Evolutionary conservation across 2,888 invertebrate species (phyloP), one percentile per base, ranked within the genome.

Genomic region (Pseudococcus jackbeardsleyi): DNA sequence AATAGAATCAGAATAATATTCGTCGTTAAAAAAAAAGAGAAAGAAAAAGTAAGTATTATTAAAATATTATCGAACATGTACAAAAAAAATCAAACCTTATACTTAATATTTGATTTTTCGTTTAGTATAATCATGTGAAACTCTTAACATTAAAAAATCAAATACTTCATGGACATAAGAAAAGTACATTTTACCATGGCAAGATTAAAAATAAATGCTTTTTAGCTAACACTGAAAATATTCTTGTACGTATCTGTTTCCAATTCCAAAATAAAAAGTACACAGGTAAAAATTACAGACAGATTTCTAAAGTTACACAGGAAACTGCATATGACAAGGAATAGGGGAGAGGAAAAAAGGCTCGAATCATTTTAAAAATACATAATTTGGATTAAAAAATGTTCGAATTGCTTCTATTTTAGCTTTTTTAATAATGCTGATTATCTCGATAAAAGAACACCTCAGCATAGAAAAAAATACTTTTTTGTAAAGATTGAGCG

Each of bases 161-260:
- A 82, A 72, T 72, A 72, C 39, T 72, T 33, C 17, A 72, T 64
- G 7, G 17, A 39, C 26, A 33, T 3, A 33, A 82, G 19, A 42
- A 22, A 46, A 82, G 39, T 82, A 82, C 79, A 46, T 22, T 46
- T 82, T 82, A n/a, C 46, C 15, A 82, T 82, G 79, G 79, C 79
- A 82, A 82, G 79, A 82, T 77, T 17, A 77, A 17, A 33, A 77
- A 77, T 82, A 82, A 82, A 82, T 82, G 79, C 79, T 82, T 82
- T 33, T 82, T 46, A 82, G 79, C 79, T 82, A 82, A 42, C 6
- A 42, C 7, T 72, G 33, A 72, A 72, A 72, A 3, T 17, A 33
- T 72, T 72, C 3, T 72, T 33, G 72, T 33, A 72, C 72, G 72
- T 17, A 39, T 72, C 33, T 33, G 72, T 17, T 72, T 72, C 33